Evolutionary conservation across 2,113 vertebrate species (phyloP).

Genomic region (Sterna hirundo): DNA sequence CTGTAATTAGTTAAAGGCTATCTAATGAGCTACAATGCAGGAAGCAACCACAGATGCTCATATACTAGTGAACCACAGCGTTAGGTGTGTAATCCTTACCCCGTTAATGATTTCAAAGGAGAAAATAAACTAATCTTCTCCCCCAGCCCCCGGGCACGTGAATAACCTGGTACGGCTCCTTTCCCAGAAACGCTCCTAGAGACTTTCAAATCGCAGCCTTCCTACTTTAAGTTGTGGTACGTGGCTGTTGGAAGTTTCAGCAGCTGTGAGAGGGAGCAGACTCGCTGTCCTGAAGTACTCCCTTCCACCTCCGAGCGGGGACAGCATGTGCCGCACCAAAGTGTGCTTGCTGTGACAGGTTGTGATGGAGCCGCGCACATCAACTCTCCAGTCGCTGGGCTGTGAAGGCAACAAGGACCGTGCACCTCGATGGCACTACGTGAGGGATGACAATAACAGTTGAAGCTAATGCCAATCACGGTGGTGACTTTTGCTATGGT

Average conservation of each 20-base stretch:
- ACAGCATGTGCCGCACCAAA: neutral
- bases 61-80: neutral
- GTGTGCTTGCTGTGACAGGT: neutral
- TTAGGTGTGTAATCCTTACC: neutral
- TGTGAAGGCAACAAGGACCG: accelerated
- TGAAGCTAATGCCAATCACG: neutral
- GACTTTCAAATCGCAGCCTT: neutral
- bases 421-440: neutral
- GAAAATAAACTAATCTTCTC: neutral
- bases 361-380: accelerated
- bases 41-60: neutral
- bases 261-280: neutral
- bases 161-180: neutral
- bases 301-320: neutral
- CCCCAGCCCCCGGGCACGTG: neutral
- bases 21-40: neutral
- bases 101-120: neutral
- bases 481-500: neutral
- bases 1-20: neutral
- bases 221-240: accelerated
- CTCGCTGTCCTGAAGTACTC: neutral
- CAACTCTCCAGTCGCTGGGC: neutral
- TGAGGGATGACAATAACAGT: neutral
- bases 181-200: neutral
- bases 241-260: neutral